These are phyloP conservation scores for Ctenopoma kingsleyae DNA, from an alignment of 2,797 vertebrate genomes.

Conservation along the genomic window DNA sequence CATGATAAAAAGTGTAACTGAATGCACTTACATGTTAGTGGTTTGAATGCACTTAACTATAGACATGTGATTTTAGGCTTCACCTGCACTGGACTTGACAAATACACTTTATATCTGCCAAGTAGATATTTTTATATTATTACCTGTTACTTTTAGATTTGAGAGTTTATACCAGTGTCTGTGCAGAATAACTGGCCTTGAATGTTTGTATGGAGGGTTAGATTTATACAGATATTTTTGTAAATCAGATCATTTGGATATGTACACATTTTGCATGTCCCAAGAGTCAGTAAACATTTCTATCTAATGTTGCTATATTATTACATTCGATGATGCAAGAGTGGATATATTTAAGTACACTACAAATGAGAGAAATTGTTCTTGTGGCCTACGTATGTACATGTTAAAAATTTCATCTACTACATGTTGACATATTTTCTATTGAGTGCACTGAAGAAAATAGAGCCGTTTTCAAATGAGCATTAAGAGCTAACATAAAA, in stretches of 20 bases:
- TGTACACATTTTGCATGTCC: constrained; percentile 37
- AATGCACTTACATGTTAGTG: constrained; percentile 65
- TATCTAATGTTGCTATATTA: constrained; percentile 10
- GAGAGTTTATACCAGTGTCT: constrained; percentile 20
- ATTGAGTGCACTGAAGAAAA: constrained; percentile 39
- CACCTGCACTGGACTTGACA: background rate
- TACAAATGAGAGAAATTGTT: constrained; percentile 15
- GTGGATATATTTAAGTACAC: constrained; percentile 33
- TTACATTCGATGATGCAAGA: constrained; percentile 19
- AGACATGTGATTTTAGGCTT: constrained; percentile 39
- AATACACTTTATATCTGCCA: constrained; percentile 27
- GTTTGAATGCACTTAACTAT: constrained; percentile 65
- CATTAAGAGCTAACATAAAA: constrained; percentile 51
- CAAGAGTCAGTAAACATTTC: constrained; percentile 5
- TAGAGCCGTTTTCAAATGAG: constrained; percentile 45
- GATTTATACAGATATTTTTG: constrained; percentile 28
- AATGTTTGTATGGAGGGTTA: constrained; percentile 12
- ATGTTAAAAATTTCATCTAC: constrained; percentile 30
- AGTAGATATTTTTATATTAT: constrained; percentile 30
- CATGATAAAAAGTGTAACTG: constrained; percentile 39
- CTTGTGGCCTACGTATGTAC: constrained; percentile 47
- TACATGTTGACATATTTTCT: constrained; percentile 40
- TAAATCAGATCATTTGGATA: constrained; percentile 40
- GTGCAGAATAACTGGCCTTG: constrained; percentile 22
- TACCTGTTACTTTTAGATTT: constrained; percentile 22